Percentiles rank a stretch among this genome's conserved stretches.
These are phyloP conservation scores for Papilio xuthus DNA, from an alignment of 1,140 invertebrate species.

Conservation along the genomic window DNA sequence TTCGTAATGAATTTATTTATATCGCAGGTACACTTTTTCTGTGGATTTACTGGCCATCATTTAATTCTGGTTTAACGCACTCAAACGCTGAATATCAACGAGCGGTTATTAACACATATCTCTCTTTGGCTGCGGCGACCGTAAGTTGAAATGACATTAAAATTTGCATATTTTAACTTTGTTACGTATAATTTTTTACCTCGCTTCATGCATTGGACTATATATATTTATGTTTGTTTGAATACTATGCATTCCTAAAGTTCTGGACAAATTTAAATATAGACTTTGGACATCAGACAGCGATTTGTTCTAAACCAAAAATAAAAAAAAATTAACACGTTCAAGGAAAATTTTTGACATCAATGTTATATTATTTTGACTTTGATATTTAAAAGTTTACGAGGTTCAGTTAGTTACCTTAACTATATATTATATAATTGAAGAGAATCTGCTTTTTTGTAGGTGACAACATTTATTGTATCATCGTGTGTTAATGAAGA, in stretches of 20 bases:
- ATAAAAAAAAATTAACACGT: too few species aligned
- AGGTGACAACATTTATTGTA: constrained; percentile 91
- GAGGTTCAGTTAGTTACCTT: too few species aligned
- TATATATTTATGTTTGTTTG: too few species aligned
- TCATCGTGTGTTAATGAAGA: constrained; percentile 89
- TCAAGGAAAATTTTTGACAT: too few species aligned
- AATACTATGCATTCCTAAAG: too few species aligned
- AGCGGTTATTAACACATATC: constrained; percentile 96
- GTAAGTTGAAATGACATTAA: constrained; percentile 62
- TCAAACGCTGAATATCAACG: constrained; percentile 89
- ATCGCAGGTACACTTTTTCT: constrained; percentile 93
- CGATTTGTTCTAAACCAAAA: too few species aligned
- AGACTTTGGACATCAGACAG: too few species aligned
- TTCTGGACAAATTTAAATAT: too few species aligned
- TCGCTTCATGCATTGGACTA: neutral
- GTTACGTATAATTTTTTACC: neutral
- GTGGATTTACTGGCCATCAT: constrained; percentile 98
- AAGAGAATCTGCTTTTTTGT: constrained; percentile 26
- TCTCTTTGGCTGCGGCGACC: constrained; percentile 90
- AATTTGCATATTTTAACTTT: constrained; percentile 22
- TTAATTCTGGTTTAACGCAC: constrained; percentile 90
- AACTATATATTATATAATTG: neutral
- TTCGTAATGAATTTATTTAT: constrained; percentile 31
- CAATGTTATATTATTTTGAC: too few species aligned
- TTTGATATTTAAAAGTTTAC: too few species aligned